These are phyloP conservation scores for Oeneis ivallda DNA, from an alignment of 2,888 invertebrate genomes.

Conservation along the genomic window DNA sequence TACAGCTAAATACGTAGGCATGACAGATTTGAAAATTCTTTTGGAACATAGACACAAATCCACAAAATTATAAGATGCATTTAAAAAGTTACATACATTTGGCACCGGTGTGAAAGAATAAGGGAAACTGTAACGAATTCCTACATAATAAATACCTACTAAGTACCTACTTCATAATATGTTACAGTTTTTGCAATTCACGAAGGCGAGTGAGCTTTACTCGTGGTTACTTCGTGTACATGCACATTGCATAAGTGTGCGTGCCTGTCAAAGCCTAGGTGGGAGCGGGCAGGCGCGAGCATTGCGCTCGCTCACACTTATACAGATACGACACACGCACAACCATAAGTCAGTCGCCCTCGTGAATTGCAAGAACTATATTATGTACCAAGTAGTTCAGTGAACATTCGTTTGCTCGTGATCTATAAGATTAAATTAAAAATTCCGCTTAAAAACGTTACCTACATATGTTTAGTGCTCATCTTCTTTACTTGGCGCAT, in stretches of 20 bases:
- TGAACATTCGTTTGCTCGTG: background rate
- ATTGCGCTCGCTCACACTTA: too few species aligned
- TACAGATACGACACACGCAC: too few species aligned
- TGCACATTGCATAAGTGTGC: too few species aligned
- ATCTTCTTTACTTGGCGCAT: constrained; percentile 13
- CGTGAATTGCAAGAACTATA: too few species aligned
- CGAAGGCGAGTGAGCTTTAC: too few species aligned
- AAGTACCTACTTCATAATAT: too few species aligned
- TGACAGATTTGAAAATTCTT: background rate
- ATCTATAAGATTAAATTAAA: background rate
- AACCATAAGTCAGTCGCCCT: too few species aligned
- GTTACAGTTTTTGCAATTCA: too few species aligned
- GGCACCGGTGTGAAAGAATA: constrained; percentile 6
- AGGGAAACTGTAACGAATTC: background rate
- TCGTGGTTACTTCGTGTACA: too few species aligned
- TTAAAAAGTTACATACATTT: background rate
- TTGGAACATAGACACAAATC: background rate
- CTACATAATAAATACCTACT: too few species aligned
- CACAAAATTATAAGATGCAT: constrained; percentile 9
- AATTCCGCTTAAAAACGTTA: background rate
- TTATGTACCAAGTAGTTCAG: constrained; percentile 19
- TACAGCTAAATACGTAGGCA: background rate
- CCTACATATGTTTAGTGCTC: background rate
- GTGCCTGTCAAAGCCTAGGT: too few species aligned
- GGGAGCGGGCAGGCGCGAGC: too few species aligned